Evolutionary conservation across 2,888 invertebrate genomes (phyloP).

Genomic region (Agapostemon virescens): DNA sequence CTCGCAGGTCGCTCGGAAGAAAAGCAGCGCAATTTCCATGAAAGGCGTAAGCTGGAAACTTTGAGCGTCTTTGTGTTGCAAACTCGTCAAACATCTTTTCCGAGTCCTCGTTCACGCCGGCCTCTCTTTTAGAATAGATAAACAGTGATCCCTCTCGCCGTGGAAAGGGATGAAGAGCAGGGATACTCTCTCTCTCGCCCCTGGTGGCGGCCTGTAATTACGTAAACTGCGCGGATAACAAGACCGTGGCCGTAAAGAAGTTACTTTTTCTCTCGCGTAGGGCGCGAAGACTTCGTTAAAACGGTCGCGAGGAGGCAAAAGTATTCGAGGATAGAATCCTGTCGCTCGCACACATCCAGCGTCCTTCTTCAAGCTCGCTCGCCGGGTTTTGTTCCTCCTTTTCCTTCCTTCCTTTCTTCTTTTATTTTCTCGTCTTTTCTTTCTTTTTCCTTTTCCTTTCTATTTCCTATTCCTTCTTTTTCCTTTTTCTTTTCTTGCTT

Average conservation of each 20-base stretch:
- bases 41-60: slow-evolving; percentile 12
- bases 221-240: slow-evolving; percentile 56
- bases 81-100: slow-evolving; percentile 36
- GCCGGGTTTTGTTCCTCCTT: slow-evolving; percentile 6
- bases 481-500: no score
- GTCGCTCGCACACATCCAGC: neutral
- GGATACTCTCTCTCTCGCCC: slow-evolving; percentile 6
- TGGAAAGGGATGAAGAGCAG: slow-evolving; percentile 23
- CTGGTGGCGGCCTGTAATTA: slow-evolving; percentile 40
- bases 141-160: slow-evolving; percentile 26
- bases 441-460: no score
- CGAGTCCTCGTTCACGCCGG: slow-evolving; percentile 22
- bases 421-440: no score
- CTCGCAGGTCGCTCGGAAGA: neutral
- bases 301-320: neutral
- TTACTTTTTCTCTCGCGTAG: slow-evolving; percentile 33
- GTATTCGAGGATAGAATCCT: neutral
- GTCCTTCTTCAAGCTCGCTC: slow-evolving; percentile 9
- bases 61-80: slow-evolving; percentile 10
- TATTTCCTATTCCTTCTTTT: no score
- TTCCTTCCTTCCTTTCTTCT: slow-evolving; percentile 15
- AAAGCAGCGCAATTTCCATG: neutral
- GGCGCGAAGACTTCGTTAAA: slow-evolving; percentile 54
- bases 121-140: slow-evolving; percentile 39
- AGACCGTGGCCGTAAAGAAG: slow-evolving; percentile 39